Conservation (phyloP, 2,113 vertebrate genomes). For the Chunga burmeisteri region DNA sequence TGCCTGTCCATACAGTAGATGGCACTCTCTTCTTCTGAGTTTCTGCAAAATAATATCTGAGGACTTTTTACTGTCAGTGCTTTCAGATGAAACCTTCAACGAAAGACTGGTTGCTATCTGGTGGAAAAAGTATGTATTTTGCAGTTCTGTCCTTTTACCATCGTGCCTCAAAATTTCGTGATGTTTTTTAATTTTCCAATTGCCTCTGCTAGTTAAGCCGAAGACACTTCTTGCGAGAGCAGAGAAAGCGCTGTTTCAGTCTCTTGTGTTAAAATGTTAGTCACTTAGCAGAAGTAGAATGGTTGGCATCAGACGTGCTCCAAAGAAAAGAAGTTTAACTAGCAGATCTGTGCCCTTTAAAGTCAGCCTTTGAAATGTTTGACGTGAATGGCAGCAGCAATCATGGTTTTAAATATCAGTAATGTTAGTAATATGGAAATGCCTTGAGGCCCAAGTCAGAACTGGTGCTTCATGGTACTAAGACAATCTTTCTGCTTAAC, state of each 20-base stretch:
- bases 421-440: not conserved
- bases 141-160: not conserved
- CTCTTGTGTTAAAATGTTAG: not conserved
- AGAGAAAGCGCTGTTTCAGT: not conserved
- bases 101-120: not conserved
- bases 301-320: not conserved
- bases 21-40: conserved; percentile 17
- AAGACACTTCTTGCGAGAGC: not conserved
- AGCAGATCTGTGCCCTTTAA: not conserved
- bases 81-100: not conserved
- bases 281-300: not conserved
- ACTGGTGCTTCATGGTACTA: not conserved
- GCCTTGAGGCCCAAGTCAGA: not conserved
- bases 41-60: not conserved
- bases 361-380: not conserved
- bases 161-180: not conserved
- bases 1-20: not conserved
- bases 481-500: not conserved
- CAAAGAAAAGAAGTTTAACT: not conserved
- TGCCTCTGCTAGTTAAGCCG: not conserved
- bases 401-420: not conserved
- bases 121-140: not conserved
- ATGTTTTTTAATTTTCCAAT: not conserved
- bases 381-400: not conserved
- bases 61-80: not conserved